Base-by-base conservation (phyloP, 2,113 vertebrate species). In the Rhinolophus ferrumequinum region DNA sequence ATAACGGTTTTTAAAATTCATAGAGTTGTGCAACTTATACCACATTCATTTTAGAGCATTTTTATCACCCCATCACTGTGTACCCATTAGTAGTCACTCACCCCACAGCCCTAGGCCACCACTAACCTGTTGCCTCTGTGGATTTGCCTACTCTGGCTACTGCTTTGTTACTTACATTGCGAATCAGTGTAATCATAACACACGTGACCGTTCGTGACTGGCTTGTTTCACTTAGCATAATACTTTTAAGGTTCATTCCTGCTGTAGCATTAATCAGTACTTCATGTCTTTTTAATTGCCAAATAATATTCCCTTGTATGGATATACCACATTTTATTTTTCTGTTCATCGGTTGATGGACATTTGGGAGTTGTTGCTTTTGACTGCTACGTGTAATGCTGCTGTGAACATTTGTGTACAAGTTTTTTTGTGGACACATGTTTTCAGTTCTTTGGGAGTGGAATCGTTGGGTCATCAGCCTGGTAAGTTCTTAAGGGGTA, bases 401-500 rank as follows among this genome's bases (percentile, higher is more conserved):
- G 10, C 70, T 87, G 1, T 79, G 70, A 88, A 82, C 44, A 18
- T 76, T 81, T 28, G 54, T 82, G 56, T 75, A 54, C 52, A 24
- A n/a, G 52, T 85, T 89, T 89, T 92, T 67, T 13, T 87, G 60
- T 64, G 11, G 54, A n/a, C 41, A 50, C 56, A 47, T 1, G 4
- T 66, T 95, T 84, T 95, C 1, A 11, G 81, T 92, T 95, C 35
- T 89, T 47, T 75, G 60, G 66, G 30, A 47, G n/a, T 56, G 3
- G 66, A 89, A 85, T 94, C 81, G 60, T 38, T 90, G 54, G 41
- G 38, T 90, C 73, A 19, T 97, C 99, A 99, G 97, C 99, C 99
- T 99, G 99, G 99, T 99, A 98, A 98, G 92, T 69, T 95, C 88
- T 93, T 89, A 75, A 88, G 86, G 26, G 24, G 16, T 85, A 52